Evolutionary conservation across 2,113 vertebrate genomes (phyloP), one percentile per base, ranked within the genome.

Genomic region (Tapirus terrestris): DNA sequence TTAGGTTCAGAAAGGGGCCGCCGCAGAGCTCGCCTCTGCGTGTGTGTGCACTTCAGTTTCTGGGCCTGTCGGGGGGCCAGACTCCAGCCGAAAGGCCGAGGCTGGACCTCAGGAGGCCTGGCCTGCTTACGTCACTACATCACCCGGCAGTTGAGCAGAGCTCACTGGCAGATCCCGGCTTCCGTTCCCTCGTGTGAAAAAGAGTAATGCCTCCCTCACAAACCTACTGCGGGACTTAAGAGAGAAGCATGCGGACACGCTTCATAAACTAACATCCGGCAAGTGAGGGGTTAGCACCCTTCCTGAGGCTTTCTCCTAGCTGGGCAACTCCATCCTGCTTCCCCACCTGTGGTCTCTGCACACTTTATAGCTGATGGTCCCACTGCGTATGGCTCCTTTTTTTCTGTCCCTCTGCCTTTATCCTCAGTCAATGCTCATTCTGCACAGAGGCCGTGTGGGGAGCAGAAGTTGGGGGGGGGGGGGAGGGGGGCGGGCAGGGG

Each of bases 271-370:
- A 0, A 7, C 8, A 1, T 8, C 9, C 3, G 29, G 45, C 20
- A 10, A 14, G 20, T 20, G 9, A 6, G 14, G 13, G n/a, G 2
- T 0, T 6, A 68, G 65, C 21, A 0, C 29, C 1, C 1, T 31
- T 14, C 29, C 51, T 2, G 5, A 65, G 8, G 7, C 10, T 8
- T 63, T 16, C 36, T 45, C 61, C 51, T 20, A 2, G 4, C 29
- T 91, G 48, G 31, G 2, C 29, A 87, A 27, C 45, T n/a, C 60
- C 75, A 6, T 2, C 51, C 53, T 33, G 27, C 48, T 53, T 67
- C 33, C 25, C 73, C n/a, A 33, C 16, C 16, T 20, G 39, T 3
- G 60, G 23, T 14, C 20, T 53, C 36, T 25, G 53, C 17, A 14
- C n/a, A 9, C 4, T 39, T 39, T 39, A 7, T 12, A 56, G 48